These are phyloP conservation scores for Amiota minor DNA, from an alignment of 2,888 invertebrate species.

Conservation along the genomic window DNA sequence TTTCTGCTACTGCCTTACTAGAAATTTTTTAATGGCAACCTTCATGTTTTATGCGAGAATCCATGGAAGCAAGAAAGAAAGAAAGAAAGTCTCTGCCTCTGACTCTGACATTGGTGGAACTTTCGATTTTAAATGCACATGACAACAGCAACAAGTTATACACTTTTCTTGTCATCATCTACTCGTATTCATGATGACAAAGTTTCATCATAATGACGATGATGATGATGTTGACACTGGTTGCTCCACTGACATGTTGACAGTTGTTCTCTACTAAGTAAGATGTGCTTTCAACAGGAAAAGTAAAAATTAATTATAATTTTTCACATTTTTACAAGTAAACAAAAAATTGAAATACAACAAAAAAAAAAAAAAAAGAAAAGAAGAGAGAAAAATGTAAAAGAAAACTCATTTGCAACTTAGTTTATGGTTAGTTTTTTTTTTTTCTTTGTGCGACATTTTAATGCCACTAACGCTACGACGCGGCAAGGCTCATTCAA, in stretches of 20 bases:
- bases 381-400: too few relatives aligned
- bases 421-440: too few relatives aligned
- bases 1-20: conserved; percentile 44
- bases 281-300: background rate
- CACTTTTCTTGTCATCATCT: conserved; percentile 11
- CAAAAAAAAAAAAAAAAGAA: too few relatives aligned
- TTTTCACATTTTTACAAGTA: conserved; percentile 10
- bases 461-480: too few relatives aligned
- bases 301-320: conserved; percentile 17
- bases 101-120: conserved; percentile 5
- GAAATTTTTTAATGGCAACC: too few relatives aligned
- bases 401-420: too few relatives aligned
- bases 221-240: conserved; percentile 3
- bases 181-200: background rate
- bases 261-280: conserved; percentile 11
- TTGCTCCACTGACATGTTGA: conserved; percentile 25
- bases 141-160: conserved; percentile 2
- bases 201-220: background rate
- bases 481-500: conserved; percentile 11
- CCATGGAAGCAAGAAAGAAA: background rate
- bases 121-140: conserved; percentile 23
- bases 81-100: conserved; percentile 17
- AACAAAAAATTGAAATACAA: too few relatives aligned
- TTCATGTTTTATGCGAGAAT: too few relatives aligned
- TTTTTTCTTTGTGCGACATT: too few relatives aligned